A percentile compares a stretch with the other conserved stretches of the same genome.
phyloP scores from a whole-genome alignment of 2,888 invertebrate species.

The Neocrepidodera transversa region DNA sequence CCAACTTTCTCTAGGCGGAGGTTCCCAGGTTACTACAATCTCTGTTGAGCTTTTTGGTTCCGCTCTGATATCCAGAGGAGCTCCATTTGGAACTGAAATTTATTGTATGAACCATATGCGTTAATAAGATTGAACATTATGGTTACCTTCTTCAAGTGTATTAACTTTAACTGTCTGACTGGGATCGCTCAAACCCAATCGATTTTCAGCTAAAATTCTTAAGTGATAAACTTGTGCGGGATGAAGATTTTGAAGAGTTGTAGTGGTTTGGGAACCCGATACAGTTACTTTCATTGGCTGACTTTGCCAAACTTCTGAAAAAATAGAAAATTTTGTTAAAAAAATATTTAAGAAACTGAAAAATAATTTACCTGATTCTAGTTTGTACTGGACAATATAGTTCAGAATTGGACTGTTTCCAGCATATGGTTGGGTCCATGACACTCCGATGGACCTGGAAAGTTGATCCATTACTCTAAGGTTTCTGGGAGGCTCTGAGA shows the following conservation, averaged over 20 bases:
- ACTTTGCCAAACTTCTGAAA: constrained; percentile 79
- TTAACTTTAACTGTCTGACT: constrained; percentile 86
- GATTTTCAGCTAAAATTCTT: constrained; percentile 87
- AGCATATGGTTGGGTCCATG: constrained; percentile 89
- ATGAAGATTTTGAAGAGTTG: constrained; percentile 79
- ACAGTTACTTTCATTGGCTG: constrained; percentile 83
- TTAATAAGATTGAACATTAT: too few species aligned
- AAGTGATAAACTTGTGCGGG: constrained; percentile 90
- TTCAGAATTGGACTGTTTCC: constrained; percentile 88
- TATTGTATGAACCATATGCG: too few species aligned
- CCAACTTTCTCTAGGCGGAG: constrained; percentile 85
- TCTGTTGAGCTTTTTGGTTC: constrained; percentile 87
- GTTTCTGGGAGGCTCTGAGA: constrained; percentile 88
- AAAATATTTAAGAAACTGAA: background rate
- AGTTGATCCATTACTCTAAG: constrained; percentile 85
- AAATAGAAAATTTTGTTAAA: background rate
- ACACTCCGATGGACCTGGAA: constrained; percentile 82
- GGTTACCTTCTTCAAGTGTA: constrained; percentile 79
- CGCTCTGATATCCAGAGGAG: constrained; percentile 81
- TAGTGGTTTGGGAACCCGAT: constrained; percentile 82
- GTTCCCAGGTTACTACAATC: constrained; percentile 85
- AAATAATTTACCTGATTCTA: constrained; percentile 71
- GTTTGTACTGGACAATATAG: constrained; percentile 89
- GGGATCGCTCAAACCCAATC: constrained; percentile 85
- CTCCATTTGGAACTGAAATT: constrained; percentile 78